Percentiles rank a stretch among this genome's conserved stretches.
phyloP scores from a whole-genome alignment of 2,797 vertebrate species.

The Sebastolobus alascanus region DNA sequence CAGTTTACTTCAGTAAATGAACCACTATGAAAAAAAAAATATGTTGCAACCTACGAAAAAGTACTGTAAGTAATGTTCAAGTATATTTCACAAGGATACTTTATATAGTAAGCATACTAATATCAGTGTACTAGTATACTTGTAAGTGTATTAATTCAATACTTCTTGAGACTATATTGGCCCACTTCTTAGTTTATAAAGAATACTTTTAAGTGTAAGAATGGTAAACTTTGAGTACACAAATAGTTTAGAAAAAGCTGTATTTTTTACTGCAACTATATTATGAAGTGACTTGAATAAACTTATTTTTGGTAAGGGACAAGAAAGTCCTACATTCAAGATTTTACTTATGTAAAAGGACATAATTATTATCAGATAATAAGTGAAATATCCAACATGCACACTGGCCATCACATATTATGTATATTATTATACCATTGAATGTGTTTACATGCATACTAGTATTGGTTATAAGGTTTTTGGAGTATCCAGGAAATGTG shows the following conservation, averaged over 20 bases:
- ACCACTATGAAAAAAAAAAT: background rate
- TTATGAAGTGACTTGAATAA: no score
- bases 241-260: no score
- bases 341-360: background rate
- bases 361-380: background rate
- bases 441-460: background rate
- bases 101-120: accelerated
- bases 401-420: background rate
- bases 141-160: no score
- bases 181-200: no score
- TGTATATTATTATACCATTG: background rate
- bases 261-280: no score
- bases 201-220: no score
- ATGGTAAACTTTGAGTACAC: no score
- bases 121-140: no score
- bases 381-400: background rate
- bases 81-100: accelerated
- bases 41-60: no score
- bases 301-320: background rate
- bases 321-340: background rate
- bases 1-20: background rate
- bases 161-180: no score
- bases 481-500: background rate
- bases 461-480: background rate
- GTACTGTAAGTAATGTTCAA: no score